A percentile compares a stretch with the other conserved stretches of the same genome.
Evolutionary conservation across 2,797 vertebrate species (phyloP).

Genomic region (Apodemus agrarius): DNA sequence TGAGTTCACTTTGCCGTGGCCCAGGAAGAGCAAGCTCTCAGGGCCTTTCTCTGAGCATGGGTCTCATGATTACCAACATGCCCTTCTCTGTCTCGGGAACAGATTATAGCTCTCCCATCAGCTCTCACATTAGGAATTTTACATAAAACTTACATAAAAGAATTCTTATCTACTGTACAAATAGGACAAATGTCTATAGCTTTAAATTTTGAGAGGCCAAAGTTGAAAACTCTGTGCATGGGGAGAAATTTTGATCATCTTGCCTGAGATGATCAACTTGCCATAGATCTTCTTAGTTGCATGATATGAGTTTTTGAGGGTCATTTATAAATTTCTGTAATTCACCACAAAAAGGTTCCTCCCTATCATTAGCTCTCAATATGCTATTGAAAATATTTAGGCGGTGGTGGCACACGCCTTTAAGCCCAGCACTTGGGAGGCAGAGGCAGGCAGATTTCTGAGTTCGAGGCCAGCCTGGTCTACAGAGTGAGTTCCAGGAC

Average conservation of each 20-base stretch:
- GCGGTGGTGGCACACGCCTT: too few relatives aligned
- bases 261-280: neutral
- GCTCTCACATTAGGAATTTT: neutral
- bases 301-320: neutral
- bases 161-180: neutral
- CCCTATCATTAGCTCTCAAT: neutral
- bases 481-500: too few relatives aligned
- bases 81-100: neutral
- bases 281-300: neutral
- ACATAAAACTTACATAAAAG: neutral
- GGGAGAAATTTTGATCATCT: neutral
- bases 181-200: neutral
- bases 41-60: neutral
- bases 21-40: neutral
- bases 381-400: constrained; percentile 44
- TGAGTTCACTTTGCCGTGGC: neutral
- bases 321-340: neutral
- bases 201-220: neutral
- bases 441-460: too few relatives aligned
- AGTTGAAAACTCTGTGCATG: neutral
- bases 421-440: too few relatives aligned
- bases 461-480: too few relatives aligned
- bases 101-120: neutral
- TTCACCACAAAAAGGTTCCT: neutral
- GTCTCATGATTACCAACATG: neutral